Conservation (phyloP, 2,113 vertebrate genomes). For the Megaleporinus macrocephalus region DNA sequence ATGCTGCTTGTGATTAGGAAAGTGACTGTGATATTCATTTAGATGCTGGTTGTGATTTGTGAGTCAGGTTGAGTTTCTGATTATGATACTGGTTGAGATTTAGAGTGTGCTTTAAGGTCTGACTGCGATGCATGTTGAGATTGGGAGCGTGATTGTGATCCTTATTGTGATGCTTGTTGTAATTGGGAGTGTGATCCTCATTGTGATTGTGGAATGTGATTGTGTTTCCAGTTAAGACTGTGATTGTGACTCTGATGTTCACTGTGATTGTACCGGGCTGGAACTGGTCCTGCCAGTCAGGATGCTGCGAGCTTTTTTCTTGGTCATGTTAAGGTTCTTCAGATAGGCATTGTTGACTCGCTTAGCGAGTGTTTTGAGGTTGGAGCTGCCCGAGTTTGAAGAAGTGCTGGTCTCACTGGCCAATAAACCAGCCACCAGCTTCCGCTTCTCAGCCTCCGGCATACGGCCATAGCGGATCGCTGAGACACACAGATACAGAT, state of each 20-base stretch:
- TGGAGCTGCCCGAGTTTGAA: slow-evolving; percentile 85
- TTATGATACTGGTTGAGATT: too few relatives aligned
- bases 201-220: neutral
- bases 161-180: too few relatives aligned
- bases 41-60: too few relatives aligned
- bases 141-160: too few relatives aligned
- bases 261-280: slow-evolving; percentile 80
- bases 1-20: neutral
- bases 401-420: slow-evolving; percentile 76
- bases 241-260: neutral
- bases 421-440: slow-evolving; percentile 89
- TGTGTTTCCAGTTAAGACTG: neutral
- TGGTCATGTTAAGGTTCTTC: slow-evolving; percentile 98
- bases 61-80: too few relatives aligned
- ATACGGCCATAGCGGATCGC: slow-evolving; percentile 97
- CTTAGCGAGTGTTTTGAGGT: slow-evolving; percentile 93
- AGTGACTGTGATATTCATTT: neutral
- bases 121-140: too few relatives aligned
- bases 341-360: slow-evolving; percentile 93
- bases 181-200: too few relatives aligned
- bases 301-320: slow-evolving; percentile 95
- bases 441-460: slow-evolving; percentile 96
- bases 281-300: slow-evolving; percentile 92
- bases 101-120: too few relatives aligned
- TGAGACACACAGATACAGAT: slow-evolving; percentile 56